Base-by-base conservation (phyloP, 2,888 invertebrate genomes). In the Thumatha senex region DNA sequence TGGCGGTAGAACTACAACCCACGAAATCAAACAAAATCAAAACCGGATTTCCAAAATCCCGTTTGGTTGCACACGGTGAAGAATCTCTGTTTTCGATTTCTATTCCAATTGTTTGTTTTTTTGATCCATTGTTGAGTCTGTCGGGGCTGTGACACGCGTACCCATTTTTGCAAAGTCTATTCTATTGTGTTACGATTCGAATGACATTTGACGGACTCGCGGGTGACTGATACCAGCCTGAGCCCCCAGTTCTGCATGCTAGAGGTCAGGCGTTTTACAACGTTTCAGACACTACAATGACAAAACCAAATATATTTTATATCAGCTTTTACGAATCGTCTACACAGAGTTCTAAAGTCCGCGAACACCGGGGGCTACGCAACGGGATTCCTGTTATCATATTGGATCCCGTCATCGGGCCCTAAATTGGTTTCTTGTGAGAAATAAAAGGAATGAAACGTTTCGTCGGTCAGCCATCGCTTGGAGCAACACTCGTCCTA, bases 21-120 rank as follows among this genome's bases (percentile, higher is more conserved):
- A 75, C 76, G 72, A 78, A 82, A 77, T 73, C 79, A 81, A 84
- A 89, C 81, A 80, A 82, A 82, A 66, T 73, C 59, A 72, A 84
- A 90, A 90, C 90, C 89, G 89, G 91, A 89, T 89, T 89, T 87
- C 84, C 86, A 84, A 90, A 91, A 89, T 90, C 89, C 90, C 89
- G 89, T 90, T 90, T 77, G 64, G 78, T 82, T 77, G 36, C 36
- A 86, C 84, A 82, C 82, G 82, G 78, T 77, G 82, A 88, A 87
- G 84, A 88, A 84, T 82, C 82, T 84, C 81, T 84, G 88, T 90
- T 90, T 89, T 91, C 89, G 87, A 87, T 90, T 90, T 90, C 89
- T 89, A 89, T 89, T 85, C 53, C 77, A 82, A 87, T 84, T 89
- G 89, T 89, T 91, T 88, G 86, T 89, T 89, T 89, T 86, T 89